Evolutionary conservation across 2,888 invertebrate species (phyloP).

Genomic region (Aleiodes leptofemur): DNA sequence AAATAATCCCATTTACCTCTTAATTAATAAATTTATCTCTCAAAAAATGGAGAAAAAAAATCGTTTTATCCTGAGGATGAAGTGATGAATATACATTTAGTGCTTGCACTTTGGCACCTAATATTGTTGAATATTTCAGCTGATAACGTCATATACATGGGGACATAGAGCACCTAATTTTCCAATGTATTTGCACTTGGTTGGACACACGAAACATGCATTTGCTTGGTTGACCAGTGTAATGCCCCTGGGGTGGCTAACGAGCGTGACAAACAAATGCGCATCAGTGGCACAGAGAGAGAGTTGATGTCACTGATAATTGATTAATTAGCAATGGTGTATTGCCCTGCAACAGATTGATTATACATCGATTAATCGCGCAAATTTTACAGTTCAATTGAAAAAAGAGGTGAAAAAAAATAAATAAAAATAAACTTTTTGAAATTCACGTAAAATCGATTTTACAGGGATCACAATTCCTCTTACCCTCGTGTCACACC

Average conservation of each 20-base stretch:
- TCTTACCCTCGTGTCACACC: slow-evolving; percentile 51
- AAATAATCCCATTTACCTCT: too few relatives aligned
- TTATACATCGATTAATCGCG: not conserved
- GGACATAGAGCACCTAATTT: slow-evolving; percentile 50
- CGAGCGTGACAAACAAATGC: slow-evolving; percentile 70
- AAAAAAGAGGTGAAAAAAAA: not conserved
- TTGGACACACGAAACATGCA: slow-evolving; percentile 51
- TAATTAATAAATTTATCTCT: too few relatives aligned
- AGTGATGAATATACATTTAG: not conserved
- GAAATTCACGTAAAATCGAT: slow-evolving; percentile 3
- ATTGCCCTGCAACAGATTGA: slow-evolving; percentile 12
- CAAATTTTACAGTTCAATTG: too few relatives aligned
- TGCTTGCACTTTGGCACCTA: slow-evolving; percentile 37
- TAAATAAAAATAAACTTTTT: not conserved
- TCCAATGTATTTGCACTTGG: slow-evolving; percentile 54
- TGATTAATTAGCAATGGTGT: slow-evolving; percentile 68
- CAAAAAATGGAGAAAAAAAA: too few relatives aligned
- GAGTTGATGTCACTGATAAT: slow-evolving; percentile 63
- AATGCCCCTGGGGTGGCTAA: slow-evolving; percentile 58
- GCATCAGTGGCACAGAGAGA: slow-evolving; percentile 60
- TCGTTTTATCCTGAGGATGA: not conserved
- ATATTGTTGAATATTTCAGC: slow-evolving; percentile 8
- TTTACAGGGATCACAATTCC: slow-evolving; percentile 60
- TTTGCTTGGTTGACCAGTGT: slow-evolving; percentile 63
- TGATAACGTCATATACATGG: not conserved